These are phyloP conservation scores for Osmoderma eremita DNA, from an alignment of 2,888 invertebrate genomes.

Conservation along the genomic window DNA sequence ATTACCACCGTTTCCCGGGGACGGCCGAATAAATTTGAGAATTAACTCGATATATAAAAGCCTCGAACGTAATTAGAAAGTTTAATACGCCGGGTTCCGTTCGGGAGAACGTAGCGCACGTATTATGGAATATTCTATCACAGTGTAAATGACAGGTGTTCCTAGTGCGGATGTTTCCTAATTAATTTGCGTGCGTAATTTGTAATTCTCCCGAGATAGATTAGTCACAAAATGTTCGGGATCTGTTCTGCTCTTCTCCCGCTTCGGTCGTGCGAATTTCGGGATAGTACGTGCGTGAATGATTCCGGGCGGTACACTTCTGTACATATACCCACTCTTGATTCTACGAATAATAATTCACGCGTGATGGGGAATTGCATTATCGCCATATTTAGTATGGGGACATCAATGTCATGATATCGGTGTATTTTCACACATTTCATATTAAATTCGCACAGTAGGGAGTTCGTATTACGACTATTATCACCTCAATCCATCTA, in stretches of 20 bases:
- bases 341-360: too few species aligned
- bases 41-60: slow-evolving; percentile 9
- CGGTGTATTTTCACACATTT: too few species aligned
- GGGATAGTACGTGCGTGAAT: too few species aligned
- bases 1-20: not conserved
- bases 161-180: slow-evolving; percentile 43
- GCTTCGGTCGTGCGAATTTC: too few species aligned
- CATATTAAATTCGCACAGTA: too few species aligned
- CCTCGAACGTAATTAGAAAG: slow-evolving; percentile 13
- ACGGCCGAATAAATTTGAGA: slow-evolving; percentile 1
- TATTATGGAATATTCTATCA: slow-evolving; percentile 25
- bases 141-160: slow-evolving; percentile 32
- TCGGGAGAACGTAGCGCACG: slow-evolving; percentile 2
- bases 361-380: too few species aligned
- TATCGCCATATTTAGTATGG: too few species aligned
- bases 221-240: slow-evolving; percentile 38
- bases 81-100: slow-evolving; percentile 6
- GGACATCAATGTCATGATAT: too few species aligned
- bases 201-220: slow-evolving; percentile 42
- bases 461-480: too few species aligned
- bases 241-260: not conserved
- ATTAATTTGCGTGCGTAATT: slow-evolving; percentile 48
- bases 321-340: too few species aligned
- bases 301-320: too few species aligned
- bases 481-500: too few species aligned